These are phyloP conservation scores for human DNA, from an alignment of 2,113 vertebrate genomes.

Conservation along the genomic window GRCh38 chr16:76244501-76245000, in stretches of 20 bases:
- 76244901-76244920: neutral
- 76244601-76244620: neutral
- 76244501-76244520: conserved; percentile 12
- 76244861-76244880: conserved; percentile 8
- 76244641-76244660: neutral
- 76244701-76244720: neutral
- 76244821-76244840: neutral
- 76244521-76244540: neutral
- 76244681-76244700: neutral
- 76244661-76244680: neutral
- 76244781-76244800: neutral
- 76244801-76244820: neutral
- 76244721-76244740: neutral
- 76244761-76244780: neutral
- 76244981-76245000: neutral
- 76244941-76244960: neutral
- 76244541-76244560: conserved; percentile 20
- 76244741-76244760: neutral
- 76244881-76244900: neutral
- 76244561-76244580: neutral
- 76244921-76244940: neutral
- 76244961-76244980: neutral
- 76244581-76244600: neutral
- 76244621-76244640: neutral
- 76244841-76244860: neutral